A percentile compares a stretch with the other conserved stretches of the same genome.
These are phyloP conservation scores for Caenorhabditis panamensis DNA, from an alignment of 2,888 invertebrate species.

Conservation along the genomic window DNA sequence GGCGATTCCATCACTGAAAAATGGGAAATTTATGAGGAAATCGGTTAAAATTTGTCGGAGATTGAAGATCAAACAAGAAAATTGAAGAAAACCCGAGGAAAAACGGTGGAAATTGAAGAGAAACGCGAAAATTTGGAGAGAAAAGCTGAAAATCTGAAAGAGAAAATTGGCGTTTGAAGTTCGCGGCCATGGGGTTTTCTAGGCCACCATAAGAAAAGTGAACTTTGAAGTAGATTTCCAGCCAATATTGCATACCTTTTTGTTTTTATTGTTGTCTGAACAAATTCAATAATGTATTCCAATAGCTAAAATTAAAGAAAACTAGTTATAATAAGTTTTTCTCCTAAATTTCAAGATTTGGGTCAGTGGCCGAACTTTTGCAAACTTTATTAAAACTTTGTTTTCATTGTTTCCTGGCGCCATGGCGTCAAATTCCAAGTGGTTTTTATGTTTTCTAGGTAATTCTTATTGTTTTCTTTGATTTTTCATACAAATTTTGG, in stretches of 20 bases:
- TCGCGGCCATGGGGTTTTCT: slow-evolving; percentile 4
- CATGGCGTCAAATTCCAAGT: too few species aligned
- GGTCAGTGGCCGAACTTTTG: not conserved
- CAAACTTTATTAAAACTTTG: not conserved
- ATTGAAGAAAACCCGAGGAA: too few species aligned
- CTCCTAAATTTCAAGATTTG: too few species aligned
- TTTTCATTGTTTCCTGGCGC: not conserved
- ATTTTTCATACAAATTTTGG: too few species aligned
- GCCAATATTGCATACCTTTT: too few species aligned
- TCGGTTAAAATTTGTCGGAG: not conserved
- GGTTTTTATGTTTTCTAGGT: too few species aligned
- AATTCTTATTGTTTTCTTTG: too few species aligned
- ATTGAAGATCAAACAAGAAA: too few species aligned
- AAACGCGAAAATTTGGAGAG: not conserved
- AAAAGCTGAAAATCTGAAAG: slow-evolving; percentile 1
- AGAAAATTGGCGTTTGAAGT: not conserved
- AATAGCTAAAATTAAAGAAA: too few species aligned
- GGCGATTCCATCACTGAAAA: slow-evolving; percentile 29
- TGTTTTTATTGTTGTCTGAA: not conserved
- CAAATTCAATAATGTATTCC: too few species aligned
- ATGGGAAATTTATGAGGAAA: not conserved
- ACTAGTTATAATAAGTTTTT: too few species aligned
- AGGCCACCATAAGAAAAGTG: slow-evolving; percentile 4
- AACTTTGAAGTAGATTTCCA: too few species aligned
- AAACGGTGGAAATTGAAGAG: not conserved